Evolutionary conservation across 1,140 invertebrate genomes (phyloP), one percentile per base, ranked within the genome.

Genomic region (Ericerus pela): DNA sequence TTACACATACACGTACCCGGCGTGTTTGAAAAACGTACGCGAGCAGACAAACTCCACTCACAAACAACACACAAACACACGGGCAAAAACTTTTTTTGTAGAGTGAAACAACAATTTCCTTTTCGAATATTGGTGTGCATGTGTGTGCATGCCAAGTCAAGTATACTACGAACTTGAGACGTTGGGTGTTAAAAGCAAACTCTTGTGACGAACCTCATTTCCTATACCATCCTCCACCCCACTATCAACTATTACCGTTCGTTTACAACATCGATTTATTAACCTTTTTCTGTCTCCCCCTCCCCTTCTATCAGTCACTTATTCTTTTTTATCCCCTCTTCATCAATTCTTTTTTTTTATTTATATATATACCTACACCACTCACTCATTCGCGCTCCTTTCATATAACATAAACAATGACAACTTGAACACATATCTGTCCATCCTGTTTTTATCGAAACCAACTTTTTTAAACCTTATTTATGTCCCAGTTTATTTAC

Each of bases 131-230:
- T 22, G 20, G 41, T 41, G n/a, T 3, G 4, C 14, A 38, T 38
- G 36, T 18, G 36, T 38, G 36, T 38, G 36, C 14, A n/a, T 18
- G 4, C 14, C 14, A 18, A 8, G n/a, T 41, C 6, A 16, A 18
- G 14, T 6, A 41, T 14, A 16, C 6, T 41, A 41, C n/a, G 41
- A 47, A 47, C 41, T 47, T 47, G 41, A 47, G 3, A 24, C 41
- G 41, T 24, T 47, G 41, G 41, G 41, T 47, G 41, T 47, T 47
- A 47, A 47, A 47, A 47, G 41, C 41, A 47, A 47, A 47, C 41
- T 47, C 41, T 47, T 47, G 41, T 47, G 41, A 47, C 41, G 41
- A 47, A 22, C 41, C 41, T 47, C 20, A 47, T 47, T 47, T 47
- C 41, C 41, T 47, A n/a, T n/a, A n/a, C n/a, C n/a, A n/a, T n/a